phyloP scores from a whole-genome alignment of 2,113 vertebrate genomes.

The Climacteris rufus region DNA sequence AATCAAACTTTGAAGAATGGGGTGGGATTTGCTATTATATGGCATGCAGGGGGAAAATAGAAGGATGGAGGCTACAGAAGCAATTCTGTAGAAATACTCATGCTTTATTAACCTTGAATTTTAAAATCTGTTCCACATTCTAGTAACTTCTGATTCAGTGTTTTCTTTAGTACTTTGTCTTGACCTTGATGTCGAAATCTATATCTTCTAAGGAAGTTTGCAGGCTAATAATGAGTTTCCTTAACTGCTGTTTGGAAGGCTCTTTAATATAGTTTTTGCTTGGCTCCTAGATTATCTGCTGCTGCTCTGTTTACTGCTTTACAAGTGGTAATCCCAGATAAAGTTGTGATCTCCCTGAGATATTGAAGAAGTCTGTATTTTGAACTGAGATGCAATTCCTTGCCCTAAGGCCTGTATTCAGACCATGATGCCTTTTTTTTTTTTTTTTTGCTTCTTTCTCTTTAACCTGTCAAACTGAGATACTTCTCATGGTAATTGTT shows the following conservation, averaged over 20 bases:
- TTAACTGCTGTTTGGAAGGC: not conserved
- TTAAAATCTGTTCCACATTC: not conserved
- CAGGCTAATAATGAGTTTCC: not conserved
- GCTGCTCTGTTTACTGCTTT: not conserved
- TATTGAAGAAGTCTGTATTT: not conserved
- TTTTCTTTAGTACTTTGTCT: not conserved
- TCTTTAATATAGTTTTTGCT: not conserved
- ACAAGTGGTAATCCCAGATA: not conserved
- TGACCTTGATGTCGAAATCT: not conserved
- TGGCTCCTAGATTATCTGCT: not conserved
- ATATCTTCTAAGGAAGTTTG: not conserved
- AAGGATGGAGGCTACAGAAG: not conserved
- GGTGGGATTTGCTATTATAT: not conserved
- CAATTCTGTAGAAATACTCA: not conserved
- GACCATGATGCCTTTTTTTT: slow-evolving; percentile 6
- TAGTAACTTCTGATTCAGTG: not conserved
- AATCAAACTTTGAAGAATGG: not conserved
- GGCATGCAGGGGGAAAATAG: not conserved
- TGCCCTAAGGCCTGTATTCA: not conserved
- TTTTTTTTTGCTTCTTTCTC: slow-evolving; percentile 22
- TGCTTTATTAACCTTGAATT: not conserved
- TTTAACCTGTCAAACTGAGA: slow-evolving; percentile 69
- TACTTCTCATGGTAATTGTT: slow-evolving; percentile 70
- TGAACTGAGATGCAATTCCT: slow-evolving; percentile 9
- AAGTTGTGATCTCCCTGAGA: not conserved